Evolutionary conservation across 2,113 vertebrate species (phyloP).

Genomic region (Balaeniceps rex): DNA sequence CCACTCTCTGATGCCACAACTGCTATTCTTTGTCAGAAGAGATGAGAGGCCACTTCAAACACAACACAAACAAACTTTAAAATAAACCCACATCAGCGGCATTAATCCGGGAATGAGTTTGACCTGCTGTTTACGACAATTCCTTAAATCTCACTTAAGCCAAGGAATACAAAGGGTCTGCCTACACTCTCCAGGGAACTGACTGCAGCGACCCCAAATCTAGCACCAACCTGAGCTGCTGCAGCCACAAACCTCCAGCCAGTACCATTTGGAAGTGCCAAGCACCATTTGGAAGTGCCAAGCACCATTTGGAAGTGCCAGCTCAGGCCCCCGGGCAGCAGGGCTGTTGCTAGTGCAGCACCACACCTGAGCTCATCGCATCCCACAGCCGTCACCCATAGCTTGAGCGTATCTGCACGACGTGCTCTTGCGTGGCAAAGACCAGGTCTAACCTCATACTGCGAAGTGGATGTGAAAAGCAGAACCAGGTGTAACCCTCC

Average conservation of each 20-base stretch:
- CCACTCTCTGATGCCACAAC: not conserved
- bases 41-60: conserved; percentile 21
- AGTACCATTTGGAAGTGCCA: not conserved
- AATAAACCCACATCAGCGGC: not conserved
- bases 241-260: not conserved
- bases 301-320: not conserved
- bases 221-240: not conserved
- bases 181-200: not conserved
- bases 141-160: not conserved
- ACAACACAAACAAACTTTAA: conserved; percentile 13
- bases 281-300: no score
- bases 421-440: not conserved
- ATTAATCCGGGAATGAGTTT: not conserved
- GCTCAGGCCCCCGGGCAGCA: not conserved
- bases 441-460: not conserved
- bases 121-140: not conserved
- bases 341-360: not conserved
- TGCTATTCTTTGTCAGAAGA: not conserved
- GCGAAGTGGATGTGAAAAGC: not conserved
- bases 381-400: not conserved
- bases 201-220: not conserved
- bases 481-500: not conserved
- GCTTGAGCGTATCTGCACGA: not conserved
- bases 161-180: not conserved
- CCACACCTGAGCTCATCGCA: not conserved